Conservation (phyloP, 1,140 invertebrate species). For the Drosophila sproati region DNA sequence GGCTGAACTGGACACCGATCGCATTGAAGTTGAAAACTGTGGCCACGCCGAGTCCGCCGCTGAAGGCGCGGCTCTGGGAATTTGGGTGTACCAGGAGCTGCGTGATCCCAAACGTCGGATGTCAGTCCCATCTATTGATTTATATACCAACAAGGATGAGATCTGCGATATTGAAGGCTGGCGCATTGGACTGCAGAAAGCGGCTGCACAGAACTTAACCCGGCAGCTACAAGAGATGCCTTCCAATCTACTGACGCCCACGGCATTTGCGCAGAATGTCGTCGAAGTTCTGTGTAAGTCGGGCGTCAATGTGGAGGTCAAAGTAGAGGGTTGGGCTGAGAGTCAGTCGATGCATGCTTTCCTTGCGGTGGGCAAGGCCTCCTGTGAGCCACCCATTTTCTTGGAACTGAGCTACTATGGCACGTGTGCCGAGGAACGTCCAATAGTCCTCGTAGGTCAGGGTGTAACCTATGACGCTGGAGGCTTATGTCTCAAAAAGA, state of each 20-base stretch:
- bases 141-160: slow-evolving; percentile 84
- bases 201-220: slow-evolving; percentile 93
- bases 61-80: slow-evolving; percentile 89
- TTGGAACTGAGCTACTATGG: slow-evolving; percentile 89
- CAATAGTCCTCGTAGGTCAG: slow-evolving; percentile 91
- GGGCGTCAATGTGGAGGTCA: slow-evolving; percentile 87
- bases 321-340: slow-evolving; percentile 89
- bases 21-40: slow-evolving; percentile 89
- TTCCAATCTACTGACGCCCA: slow-evolving; percentile 94
- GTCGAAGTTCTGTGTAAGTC: slow-evolving; percentile 85
- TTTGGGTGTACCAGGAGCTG: slow-evolving; percentile 84
- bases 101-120: slow-evolving; percentile 61
- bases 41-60: slow-evolving; percentile 91
- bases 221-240: slow-evolving; percentile 92
- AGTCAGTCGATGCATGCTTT: slow-evolving; percentile 91
- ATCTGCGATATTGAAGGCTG: slow-evolving; percentile 87
- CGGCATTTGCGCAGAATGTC: slow-evolving; percentile 90
- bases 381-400: slow-evolving; percentile 90
- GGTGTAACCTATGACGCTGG: slow-evolving; percentile 97
- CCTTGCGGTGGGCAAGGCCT: slow-evolving; percentile 91
- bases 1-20: slow-evolving; percentile 86
- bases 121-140: slow-evolving; percentile 69
- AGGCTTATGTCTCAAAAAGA: slow-evolving; percentile 87
- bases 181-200: slow-evolving; percentile 89
- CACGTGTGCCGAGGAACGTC: slow-evolving; percentile 73